A percentile compares a stretch with the other conserved stretches of the same genome.
Evolutionary conservation across 2,113 vertebrate genomes (phyloP).

Genomic region (Otis tarda): DNA sequence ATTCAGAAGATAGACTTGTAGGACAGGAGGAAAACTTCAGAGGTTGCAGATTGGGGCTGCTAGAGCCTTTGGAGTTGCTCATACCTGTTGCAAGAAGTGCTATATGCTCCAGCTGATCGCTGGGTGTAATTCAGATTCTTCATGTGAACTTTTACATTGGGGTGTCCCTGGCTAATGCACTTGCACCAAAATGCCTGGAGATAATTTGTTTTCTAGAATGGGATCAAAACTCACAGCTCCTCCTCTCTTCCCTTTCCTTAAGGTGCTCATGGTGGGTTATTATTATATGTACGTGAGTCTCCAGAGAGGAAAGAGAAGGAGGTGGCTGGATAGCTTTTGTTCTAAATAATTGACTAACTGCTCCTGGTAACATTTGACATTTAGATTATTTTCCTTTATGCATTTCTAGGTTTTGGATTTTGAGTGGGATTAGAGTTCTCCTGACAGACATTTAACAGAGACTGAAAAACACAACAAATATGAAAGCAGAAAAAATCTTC

Average conservation of each 20-base stretch:
- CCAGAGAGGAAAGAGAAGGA: background rate
- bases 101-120: background rate
- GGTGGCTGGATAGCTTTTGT: background rate
- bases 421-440: background rate
- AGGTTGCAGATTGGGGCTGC: background rate
- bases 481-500: background rate
- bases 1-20: background rate
- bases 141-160: background rate
- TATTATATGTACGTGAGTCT: background rate
- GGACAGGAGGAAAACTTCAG: background rate
- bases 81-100: accelerated
- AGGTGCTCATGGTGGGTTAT: background rate
- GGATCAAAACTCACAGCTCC: background rate
- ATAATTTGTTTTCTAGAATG: background rate
- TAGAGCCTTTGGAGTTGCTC: background rate
- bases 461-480: background rate
- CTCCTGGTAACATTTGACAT: background rate
- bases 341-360: background rate
- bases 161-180: background rate
- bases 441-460: background rate
- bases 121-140: background rate
- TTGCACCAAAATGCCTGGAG: background rate
- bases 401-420: background rate
- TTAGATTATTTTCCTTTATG: background rate
- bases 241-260: background rate